Evolutionary conservation across 2,797 vertebrate species (phyloP).

Genomic region (Chaenodraco wilsoni): DNA sequence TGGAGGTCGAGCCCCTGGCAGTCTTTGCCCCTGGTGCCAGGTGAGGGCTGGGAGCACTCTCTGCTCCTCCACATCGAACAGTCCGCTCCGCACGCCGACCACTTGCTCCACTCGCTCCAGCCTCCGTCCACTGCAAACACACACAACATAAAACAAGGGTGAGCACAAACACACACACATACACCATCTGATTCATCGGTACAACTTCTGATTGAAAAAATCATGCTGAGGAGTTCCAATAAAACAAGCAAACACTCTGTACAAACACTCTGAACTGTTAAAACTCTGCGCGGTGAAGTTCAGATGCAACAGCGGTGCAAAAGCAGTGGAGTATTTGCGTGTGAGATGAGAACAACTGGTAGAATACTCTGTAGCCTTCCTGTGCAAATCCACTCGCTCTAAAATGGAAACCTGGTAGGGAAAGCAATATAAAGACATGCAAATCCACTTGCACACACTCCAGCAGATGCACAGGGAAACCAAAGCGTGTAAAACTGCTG

Average conservation of each 20-base stretch:
- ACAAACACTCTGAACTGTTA: constrained; percentile 27
- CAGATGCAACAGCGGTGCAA: constrained; percentile 33
- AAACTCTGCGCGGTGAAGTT: constrained; percentile 29
- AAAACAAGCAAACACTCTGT: constrained; percentile 29
- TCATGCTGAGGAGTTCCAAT: constrained; percentile 46
- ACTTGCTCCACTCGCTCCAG: constrained; percentile 98
- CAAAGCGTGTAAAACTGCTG: constrained; percentile 61
- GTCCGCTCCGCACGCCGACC: constrained; percentile 92
- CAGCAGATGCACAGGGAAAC: constrained; percentile 58
- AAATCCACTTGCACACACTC: constrained; percentile 71
- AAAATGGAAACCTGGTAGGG: constrained; percentile 65
- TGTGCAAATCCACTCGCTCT: constrained; percentile 64
- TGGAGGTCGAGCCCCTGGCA: constrained; percentile 92
- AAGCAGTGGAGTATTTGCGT: constrained; percentile 54
- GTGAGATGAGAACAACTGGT: constrained; percentile 52
- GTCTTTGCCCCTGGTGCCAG: constrained; percentile 93
- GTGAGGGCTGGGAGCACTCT: constrained; percentile 93
- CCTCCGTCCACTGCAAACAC: constrained; percentile 90
- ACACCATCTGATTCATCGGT: constrained; percentile 22
- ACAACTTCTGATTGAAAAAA: constrained; percentile 52
- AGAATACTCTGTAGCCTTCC: constrained; percentile 54
- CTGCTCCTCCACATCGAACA: constrained; percentile 96
- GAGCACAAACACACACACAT: constrained; percentile 27
- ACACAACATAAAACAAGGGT: constrained; percentile 29
- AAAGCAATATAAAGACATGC: constrained; percentile 73